Evolutionary conservation across 1,140 invertebrate genomes (phyloP), one percentile per base, ranked within the genome.

Genomic region (Calephelis nemesis): DNA sequence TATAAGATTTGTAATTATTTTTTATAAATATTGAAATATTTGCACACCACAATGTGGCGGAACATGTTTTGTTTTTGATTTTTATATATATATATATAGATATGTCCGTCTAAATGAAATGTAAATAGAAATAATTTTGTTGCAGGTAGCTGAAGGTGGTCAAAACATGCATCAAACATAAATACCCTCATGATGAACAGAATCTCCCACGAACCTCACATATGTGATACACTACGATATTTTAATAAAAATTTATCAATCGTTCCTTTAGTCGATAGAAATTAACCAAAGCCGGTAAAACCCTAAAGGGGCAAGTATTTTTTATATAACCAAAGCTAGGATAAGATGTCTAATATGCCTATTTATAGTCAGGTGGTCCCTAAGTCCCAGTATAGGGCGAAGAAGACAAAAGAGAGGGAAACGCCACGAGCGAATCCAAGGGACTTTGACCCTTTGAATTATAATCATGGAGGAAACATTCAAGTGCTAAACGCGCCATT

Each of bases 311-410:
- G 71, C 47, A 68, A 67, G 75, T 75, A 75, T 80, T 80, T 79
- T 78, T 83, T 83, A 78, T 71, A 68, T 69, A 84, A 84, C 86
- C 86, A 88, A 90, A 90, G 85, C 70, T 85, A 87, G 81, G 63
- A 60, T 80, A 90, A 85, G 72, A 92, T 92, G 90, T 83, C 91
- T 63, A 89, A 91, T 64, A 88, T 91, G 80, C 91, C 90, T 64
- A 92, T 92, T 74, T 92, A 92, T 70, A 92, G 91, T 74, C 91
- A 92, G 68, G 89, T 92, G 62, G 84, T 88, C 47, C 89, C 90
- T 11, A 92, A 92, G 72, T 88, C 81, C 5, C 87, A 91, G 63
- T 83, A 87, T 40, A 70, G 79, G 45, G 73, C 71, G n/a, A 88
- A 90, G 67, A 82, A 75, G 50, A 69, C 79, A 9, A 42, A 15